Base-by-base conservation (phyloP, 2,888 invertebrate species). In the Drosophila anceps region DNA sequence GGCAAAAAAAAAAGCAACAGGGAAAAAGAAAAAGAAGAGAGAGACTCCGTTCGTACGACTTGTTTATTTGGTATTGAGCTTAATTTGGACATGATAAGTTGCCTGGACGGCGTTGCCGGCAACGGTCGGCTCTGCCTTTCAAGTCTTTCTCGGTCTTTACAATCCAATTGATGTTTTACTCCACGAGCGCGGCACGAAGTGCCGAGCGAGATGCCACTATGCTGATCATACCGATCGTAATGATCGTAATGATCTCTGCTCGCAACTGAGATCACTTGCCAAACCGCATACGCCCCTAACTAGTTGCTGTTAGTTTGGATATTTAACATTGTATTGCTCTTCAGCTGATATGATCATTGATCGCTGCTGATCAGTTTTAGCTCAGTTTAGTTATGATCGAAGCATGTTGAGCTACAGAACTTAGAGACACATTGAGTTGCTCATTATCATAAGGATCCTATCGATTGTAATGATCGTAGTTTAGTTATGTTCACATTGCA, bases 11-110 rank as follows among this genome's bases (percentile, higher is more conserved):
- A 33, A 13, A 43, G 0, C 10, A 13, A 20, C 53, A 4, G 31
- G 27, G 43, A 7, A 31, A 4, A 39, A 46, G 33, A 33, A 20
- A n/a, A 55, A 29, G n/a, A n/a, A 12, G 37, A 54, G 37, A 27
- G 61, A 44, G 35, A 51, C 51, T 65, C 58, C 61, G 65, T 7
- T 70, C 67, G 68, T 69, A 75, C 71, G 71, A 66, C 74, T 86
- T 84, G 84, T 86, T 84, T 84, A 86, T 86, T 86, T 82, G 69
- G 84, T 79, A 82, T 84, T 84, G 84, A 82, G 84, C 84, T 84
- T 84, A 84, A 84, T 84, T 86, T 86, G 85, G 83, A 81, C 82
- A 90, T 91, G 91, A 91, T 91, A 91, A 90, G 91, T 91, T 88
- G 88, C 81, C 72, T 55, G 65, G 73, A 73, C 79, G 75, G 77